Percentiles rank a stretch among this genome's conserved stretches.
Evolutionary conservation across 2,888 invertebrate species (phyloP).

Genomic region (Epistrophella euchroma): DNA sequence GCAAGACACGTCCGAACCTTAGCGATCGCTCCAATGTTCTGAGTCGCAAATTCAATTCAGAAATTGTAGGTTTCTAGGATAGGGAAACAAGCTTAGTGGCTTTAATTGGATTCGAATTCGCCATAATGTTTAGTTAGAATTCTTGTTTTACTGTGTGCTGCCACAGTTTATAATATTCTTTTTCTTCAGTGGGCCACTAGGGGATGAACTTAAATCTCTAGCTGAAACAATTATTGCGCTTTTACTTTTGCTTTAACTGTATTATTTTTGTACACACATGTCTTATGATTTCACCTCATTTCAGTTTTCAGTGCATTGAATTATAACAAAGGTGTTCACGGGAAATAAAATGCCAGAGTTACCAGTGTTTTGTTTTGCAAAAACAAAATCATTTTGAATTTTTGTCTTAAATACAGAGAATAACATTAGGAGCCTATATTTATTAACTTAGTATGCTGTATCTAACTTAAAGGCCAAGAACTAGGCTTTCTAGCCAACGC

Average conservation of each 20-base stretch:
- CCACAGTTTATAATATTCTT: constrained; percentile 40
- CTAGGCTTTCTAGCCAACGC: no score
- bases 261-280: constrained; percentile 49
- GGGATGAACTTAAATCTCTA: constrained; percentile 60
- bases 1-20: constrained; percentile 82
- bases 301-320: constrained; percentile 45
- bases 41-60: constrained; percentile 76
- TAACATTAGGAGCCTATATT: no score
- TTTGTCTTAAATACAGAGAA: no score
- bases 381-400: no score
- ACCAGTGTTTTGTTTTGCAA: constrained; percentile 10
- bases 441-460: no score
- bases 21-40: constrained; percentile 82
- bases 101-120: constrained; percentile 82
- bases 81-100: constrained; percentile 77
- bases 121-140: constrained; percentile 58
- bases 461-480: no score
- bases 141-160: constrained; percentile 53
- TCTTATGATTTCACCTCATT: constrained; percentile 63
- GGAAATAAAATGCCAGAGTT: constrained; percentile 46
- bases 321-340: constrained; percentile 32
- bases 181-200: constrained; percentile 64
- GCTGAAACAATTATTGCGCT: constrained; percentile 77
- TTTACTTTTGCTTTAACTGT: constrained; percentile 71
- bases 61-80: constrained; percentile 79